These are phyloP conservation scores for Drosophila suboccidentalis DNA, from an alignment of 2,888 invertebrate species.

Conservation along the genomic window DNA sequence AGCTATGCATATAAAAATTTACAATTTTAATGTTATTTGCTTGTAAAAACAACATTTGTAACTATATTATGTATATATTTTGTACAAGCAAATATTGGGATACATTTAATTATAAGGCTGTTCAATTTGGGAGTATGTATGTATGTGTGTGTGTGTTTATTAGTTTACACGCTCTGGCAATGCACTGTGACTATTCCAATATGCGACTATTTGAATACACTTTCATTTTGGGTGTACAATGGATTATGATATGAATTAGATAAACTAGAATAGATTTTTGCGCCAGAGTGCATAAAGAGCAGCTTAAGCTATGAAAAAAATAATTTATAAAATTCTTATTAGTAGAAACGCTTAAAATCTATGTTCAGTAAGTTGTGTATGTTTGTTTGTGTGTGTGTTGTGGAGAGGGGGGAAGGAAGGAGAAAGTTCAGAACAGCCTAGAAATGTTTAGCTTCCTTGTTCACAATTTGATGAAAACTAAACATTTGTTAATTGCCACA, in stretches of 20 bases:
- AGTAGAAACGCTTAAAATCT: constrained; percentile 6
- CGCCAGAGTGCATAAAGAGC: constrained; percentile 5
- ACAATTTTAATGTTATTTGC: constrained; percentile 7
- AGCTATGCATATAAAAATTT: constrained; percentile 7
- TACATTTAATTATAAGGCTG: constrained; percentile 3
- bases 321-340: constrained; percentile 11
- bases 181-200: constrained; percentile 1
- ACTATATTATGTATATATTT: constrained; percentile 1
- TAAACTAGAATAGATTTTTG: not conserved
- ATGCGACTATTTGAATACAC: constrained; percentile 17
- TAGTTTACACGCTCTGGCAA: constrained; percentile 16
- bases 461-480: not conserved
- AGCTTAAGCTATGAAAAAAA: not conserved
- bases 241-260: not conserved
- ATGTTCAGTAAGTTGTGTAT: not conserved
- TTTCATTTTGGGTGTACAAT: constrained; percentile 19
- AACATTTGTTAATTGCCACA: constrained; percentile 10
- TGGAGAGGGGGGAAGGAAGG: not conserved
- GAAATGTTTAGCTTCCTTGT: not conserved
- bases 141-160: constrained; percentile 5
- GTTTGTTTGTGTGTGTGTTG: no score
- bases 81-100: not conserved
- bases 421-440: not conserved
- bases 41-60: not conserved
- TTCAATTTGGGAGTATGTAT: not conserved